phyloP scores from a whole-genome alignment of 2,888 invertebrate genomes.

The Chironomus tentans region DNA sequence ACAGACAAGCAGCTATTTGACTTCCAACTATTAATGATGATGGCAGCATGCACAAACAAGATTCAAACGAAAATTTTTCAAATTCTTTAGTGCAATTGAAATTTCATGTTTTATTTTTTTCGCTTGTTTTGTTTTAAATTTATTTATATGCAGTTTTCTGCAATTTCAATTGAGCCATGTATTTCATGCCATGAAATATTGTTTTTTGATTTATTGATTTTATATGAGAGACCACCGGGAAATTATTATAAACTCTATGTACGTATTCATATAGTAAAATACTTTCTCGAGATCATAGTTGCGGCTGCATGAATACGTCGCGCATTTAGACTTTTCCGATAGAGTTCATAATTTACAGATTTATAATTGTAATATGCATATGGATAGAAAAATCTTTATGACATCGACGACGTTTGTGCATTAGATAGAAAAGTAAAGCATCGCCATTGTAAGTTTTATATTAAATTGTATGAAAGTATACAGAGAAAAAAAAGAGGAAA shows the following conservation, averaged over 20 bases:
- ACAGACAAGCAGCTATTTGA: no score
- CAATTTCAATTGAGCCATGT: not conserved
- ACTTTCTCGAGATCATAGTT: no score
- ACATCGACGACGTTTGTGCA: conserved; percentile 20
- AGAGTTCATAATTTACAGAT: conserved; percentile 23
- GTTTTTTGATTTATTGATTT: conserved; percentile 27
- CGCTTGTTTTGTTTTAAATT: not conserved
- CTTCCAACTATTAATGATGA: no score
- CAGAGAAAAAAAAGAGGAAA: not conserved
- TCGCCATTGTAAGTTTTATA: no score
- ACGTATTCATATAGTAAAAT: no score
- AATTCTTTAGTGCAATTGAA: not conserved
- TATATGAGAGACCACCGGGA: conserved; percentile 24
- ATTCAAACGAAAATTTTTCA: not conserved
- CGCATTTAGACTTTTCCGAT: not conserved
- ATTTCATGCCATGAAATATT: not conserved
- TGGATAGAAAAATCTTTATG: conserved; percentile 7
- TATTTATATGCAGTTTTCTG: not conserved
- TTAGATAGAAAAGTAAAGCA: not conserved
- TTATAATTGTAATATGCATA: conserved; percentile 15
- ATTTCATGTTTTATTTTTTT: not conserved
- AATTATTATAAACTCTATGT: not conserved
- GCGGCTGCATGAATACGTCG: not conserved
- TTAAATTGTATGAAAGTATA: not conserved
- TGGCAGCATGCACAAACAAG: no score